A percentile compares a stretch with the other conserved stretches of the same genome.
phyloP scores from a whole-genome alignment of 92 coral and sea anemone genomes.

The Isaurus tuberculatus region DNA sequence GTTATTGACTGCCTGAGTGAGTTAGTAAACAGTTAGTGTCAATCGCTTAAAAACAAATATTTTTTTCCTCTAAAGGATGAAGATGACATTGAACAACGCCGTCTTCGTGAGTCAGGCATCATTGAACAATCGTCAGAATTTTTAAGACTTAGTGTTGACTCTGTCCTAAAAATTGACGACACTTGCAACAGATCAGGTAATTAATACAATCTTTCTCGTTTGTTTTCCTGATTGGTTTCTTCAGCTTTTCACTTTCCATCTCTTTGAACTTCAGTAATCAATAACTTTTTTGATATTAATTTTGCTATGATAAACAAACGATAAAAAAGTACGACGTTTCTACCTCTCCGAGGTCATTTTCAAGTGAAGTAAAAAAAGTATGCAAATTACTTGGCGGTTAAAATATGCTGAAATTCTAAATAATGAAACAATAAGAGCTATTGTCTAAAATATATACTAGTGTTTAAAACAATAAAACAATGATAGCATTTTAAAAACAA shows the following conservation, averaged over 20 bases:
- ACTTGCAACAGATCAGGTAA: conserved; percentile 20
- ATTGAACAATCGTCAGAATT: background rate
- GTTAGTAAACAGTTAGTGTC: background rate
- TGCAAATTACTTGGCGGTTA: too few relatives aligned
- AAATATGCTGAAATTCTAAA: too few relatives aligned
- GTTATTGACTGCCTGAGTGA: background rate
- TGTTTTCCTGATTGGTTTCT: background rate
- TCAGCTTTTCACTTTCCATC: background rate
- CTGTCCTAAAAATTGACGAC: conserved; percentile 5
- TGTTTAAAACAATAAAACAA: too few relatives aligned
- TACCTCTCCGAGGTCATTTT: too few relatives aligned
- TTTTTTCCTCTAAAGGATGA: background rate
- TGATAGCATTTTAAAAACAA: too few relatives aligned
- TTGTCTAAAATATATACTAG: too few relatives aligned
- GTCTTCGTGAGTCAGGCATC: conserved; percentile 7
- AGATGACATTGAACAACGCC: conserved; percentile 14
- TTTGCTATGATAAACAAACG: too few relatives aligned
- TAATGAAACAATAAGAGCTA: too few relatives aligned
- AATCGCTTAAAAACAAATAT: background rate
- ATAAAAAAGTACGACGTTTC: too few relatives aligned
- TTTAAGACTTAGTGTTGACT: conserved; percentile 1
- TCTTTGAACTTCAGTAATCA: too few relatives aligned
- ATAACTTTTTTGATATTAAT: too few relatives aligned
- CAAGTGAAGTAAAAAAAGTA: too few relatives aligned
- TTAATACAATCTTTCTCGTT: background rate